phyloP scores from a whole-genome alignment of 2,888 invertebrate genomes.

The Cheilosia scutellata region DNA sequence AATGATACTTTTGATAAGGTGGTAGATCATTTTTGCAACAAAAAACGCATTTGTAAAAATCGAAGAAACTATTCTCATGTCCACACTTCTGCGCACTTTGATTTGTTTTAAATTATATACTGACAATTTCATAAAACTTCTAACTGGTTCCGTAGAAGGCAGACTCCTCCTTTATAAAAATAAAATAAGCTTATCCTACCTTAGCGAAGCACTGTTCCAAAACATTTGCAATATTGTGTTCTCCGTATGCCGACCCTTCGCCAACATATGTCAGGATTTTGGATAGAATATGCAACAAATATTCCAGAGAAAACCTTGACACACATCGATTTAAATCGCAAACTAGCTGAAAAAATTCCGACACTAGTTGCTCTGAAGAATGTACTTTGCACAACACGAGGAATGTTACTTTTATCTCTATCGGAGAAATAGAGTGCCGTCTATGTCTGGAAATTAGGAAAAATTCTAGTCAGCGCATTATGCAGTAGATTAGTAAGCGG shows the following conservation, averaged over 20 bases:
- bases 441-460: conserved; percentile 79
- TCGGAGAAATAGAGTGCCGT: conserved; percentile 81
- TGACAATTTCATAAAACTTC: too few relatives aligned
- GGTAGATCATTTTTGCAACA: too few relatives aligned
- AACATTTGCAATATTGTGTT: conserved; percentile 79
- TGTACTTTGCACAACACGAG: conserved; percentile 82
- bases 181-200: conserved; percentile 69
- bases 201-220: conserved; percentile 82
- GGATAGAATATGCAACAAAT: conserved; percentile 80
- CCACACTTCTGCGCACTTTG: too few relatives aligned
- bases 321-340: conserved; percentile 80
- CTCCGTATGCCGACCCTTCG: conserved; percentile 81
- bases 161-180: not conserved
- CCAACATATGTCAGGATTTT: conserved; percentile 82
- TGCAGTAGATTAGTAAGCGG: not conserved
- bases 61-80: too few relatives aligned
- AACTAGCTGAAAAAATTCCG: conserved; percentile 80
- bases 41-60: too few relatives aligned
- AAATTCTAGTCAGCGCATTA: not conserved
- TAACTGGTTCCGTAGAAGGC: too few relatives aligned
- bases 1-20: too few relatives aligned
- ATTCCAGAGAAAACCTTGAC: conserved; percentile 81
- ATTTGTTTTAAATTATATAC: too few relatives aligned
- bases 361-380: conserved; percentile 80
- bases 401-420: conserved; percentile 82